Percentiles rank a stretch among this genome's conserved stretches.
These are phyloP conservation scores for Delichon dasypus DNA, from an alignment of 2,797 vertebrate genomes.

Conservation along the genomic window DNA sequence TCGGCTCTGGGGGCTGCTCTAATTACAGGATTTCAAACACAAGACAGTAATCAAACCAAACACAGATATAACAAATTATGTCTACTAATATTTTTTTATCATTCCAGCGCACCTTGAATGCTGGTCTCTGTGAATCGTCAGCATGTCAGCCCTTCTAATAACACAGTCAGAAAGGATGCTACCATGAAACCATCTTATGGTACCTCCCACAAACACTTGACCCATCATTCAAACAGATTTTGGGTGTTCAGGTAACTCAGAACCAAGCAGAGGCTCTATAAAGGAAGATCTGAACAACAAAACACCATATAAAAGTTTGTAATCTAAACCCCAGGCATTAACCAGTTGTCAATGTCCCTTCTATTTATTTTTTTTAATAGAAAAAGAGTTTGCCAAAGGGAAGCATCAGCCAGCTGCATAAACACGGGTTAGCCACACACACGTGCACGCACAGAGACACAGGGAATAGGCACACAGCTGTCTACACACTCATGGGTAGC, in stretches of 20 bases:
- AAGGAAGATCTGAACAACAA: background rate
- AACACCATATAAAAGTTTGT: background rate
- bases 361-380: background rate
- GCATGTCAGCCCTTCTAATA: background rate
- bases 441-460: background rate
- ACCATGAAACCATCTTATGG: background rate
- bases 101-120: slow-evolving; percentile 8
- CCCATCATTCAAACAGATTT: background rate
- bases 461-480: background rate
- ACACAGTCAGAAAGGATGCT: background rate
- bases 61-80: slow-evolving; percentile 52
- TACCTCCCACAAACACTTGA: background rate
- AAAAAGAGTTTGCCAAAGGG: background rate
- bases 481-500: background rate
- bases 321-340: background rate
- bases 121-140: background rate
- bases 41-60: slow-evolving; percentile 63
- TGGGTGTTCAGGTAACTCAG: background rate
- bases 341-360: background rate
- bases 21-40: slow-evolving; percentile 59
- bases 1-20: slow-evolving; percentile 31
- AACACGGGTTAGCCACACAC: background rate
- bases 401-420: background rate
- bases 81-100: slow-evolving; percentile 64
- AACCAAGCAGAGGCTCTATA: background rate